Evolutionary conservation across 2,888 invertebrate genomes (phyloP), one percentile per base, ranked within the genome.

Genomic region (Papilio elwesi): DNA sequence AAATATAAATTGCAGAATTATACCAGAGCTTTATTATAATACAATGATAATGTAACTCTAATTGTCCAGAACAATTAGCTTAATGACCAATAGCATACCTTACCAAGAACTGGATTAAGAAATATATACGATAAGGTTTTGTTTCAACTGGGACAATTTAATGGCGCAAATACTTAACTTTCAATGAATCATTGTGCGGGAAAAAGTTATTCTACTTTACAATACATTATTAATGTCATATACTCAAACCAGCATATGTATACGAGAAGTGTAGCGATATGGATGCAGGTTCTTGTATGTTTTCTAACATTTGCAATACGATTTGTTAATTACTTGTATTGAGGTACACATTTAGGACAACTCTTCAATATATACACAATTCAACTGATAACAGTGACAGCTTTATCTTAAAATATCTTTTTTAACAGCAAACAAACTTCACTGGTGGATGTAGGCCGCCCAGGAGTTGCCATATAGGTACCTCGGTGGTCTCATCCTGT

Each of bases 21-120:
- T 73, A 69, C 73, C 10, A 12, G 55, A 72, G 68, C 72, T 64
- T 73, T 73, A 70, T 69, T 66, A 62, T 70, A 73, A 69, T 73
- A 47, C 43, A 47, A 73, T 69, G 73, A 13, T 73, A 73, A 73
- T 73, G 51, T 9, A 13, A 9, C 65, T 43, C 55, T 49, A 49
- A 69, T 69, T 51, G 73, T 70, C 52, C 55, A 36, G 1, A 66
- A 73, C 69, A 73, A 73, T 69, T 73, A 69, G 69, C 15, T 57
- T 57, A 36, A 59, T 57, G 43, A 49, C n/a, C 8, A 55, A 64
- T 64, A 68, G 49, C 49, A 66, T 2, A 43, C 52, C 52, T 47
- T 48, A 62, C 4, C 13, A 13, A 62, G 57, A 43, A 43, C 11
- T 16, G 11, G 49, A 59, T 59, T 68, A 68, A 62, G 57, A 55